Evolutionary conservation across 1,140 invertebrate genomes (phyloP), one percentile per base, ranked within the genome.

Genomic region (Drosophila nannoptera): DNA sequence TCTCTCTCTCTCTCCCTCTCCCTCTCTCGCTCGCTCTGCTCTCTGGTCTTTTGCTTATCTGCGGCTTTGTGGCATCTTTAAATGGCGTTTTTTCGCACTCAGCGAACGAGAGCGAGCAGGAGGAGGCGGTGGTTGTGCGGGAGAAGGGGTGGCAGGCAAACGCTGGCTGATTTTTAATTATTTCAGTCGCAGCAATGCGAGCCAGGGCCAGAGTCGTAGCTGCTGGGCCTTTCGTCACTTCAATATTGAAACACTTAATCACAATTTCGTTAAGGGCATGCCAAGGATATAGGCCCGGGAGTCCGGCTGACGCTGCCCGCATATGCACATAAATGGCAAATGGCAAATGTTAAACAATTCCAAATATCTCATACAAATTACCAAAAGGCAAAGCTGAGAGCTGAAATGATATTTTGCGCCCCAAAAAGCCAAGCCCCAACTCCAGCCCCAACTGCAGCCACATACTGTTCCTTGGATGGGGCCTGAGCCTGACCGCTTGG

Each of bases 191-290:
- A 64, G 35, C 60, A n/a, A n/a, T 43, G 6, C n/a, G 8, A 32
- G 8, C 36, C 5, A 31, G 16, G 31, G 9, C 29, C 54, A 29
- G 33, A 56, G 16, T 32, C 5, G 40, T 9, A 43, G 50, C 16
- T 53, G 35, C 64, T 67, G 68, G 60, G 61, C 59, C 81, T 86
- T 86, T 86, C 81, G 82, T 87, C 81, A 86, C 82, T 81, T 86
- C 71, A 78, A 86, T 86, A 86, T 84, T 86, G 81, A 86, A 87
- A 86, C 81, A 86, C 81, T 86, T 86, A 86, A 86, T 86, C 81
- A 86, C 82, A 86, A 86, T 77, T 86, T 86, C 71, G 82, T 87
- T 87, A 81, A 84, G 81, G 80, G 56, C 77, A 78, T 69, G 69
- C 69, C 55, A 52, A 43, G 45, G 45, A 64, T n/a, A n/a, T n/a